phyloP scores from a whole-genome alignment of 2,888 invertebrate species.

The Stenchaetothrips biformis region DNA sequence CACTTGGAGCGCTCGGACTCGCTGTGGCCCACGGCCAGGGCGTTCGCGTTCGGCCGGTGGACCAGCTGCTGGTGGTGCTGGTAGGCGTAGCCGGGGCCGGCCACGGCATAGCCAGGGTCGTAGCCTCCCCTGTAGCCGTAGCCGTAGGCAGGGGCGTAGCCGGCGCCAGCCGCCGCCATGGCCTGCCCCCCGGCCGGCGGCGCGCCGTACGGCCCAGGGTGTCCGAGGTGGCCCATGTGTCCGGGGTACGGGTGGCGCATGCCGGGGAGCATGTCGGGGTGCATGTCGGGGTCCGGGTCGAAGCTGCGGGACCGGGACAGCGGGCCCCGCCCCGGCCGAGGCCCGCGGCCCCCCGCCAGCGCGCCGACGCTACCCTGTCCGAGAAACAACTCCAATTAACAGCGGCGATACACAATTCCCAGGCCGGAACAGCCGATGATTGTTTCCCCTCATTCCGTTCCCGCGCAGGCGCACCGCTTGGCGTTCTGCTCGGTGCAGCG shows the following conservation, averaged over 20 bases:
- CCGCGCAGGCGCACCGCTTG: not conserved
- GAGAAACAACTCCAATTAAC: no score
- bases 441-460: no score
- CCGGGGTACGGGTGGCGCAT: not conserved
- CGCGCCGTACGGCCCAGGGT: not conserved
- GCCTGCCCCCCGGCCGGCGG: not conserved
- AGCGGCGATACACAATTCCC: no score
- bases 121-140: not conserved
- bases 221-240: no score
- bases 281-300: constrained; percentile 7
- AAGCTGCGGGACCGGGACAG: constrained; percentile 13
- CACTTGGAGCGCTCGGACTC: constrained; percentile 47
- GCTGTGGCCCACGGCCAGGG: constrained; percentile 36
- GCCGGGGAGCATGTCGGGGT: not conserved
- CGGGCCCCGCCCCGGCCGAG: not conserved
- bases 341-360: constrained; percentile 5
- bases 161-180: not conserved
- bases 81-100: not conserved
- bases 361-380: not conserved
- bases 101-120: not conserved
- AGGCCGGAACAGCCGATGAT: no score
- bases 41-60: constrained; percentile 20
- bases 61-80: constrained; percentile 15
- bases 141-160: not conserved
- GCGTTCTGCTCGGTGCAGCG: not conserved